A percentile compares a stretch with the other conserved stretches of the same genome.
phyloP scores from a whole-genome alignment of 1,140 invertebrate species.

The Trichomalopsis sarcophagae region DNA sequence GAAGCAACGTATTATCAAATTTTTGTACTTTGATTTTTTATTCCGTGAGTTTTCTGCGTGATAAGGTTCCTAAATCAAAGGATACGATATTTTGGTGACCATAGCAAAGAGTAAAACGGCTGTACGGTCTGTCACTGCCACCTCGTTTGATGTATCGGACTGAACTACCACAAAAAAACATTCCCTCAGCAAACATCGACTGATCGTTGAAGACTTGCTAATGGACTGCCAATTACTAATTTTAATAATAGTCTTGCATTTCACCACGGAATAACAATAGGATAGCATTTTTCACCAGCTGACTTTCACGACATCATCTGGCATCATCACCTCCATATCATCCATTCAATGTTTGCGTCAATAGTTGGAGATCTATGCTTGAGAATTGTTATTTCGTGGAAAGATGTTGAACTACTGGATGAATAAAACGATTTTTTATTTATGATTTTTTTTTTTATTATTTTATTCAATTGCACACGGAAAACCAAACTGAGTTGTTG shows the following conservation, averaged over 20 bases:
- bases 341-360: conserved; percentile 67
- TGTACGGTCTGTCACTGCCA: conserved; percentile 34
- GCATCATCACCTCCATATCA: conserved; percentile 67
- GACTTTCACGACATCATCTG: conserved; percentile 67
- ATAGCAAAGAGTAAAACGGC: conserved; percentile 20
- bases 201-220: conserved; percentile 50
- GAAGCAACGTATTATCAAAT: conserved; percentile 14
- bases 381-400: conserved; percentile 50
- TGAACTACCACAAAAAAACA: conserved; percentile 48
- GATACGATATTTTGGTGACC: conserved; percentile 9
- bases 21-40: conserved; percentile 13
- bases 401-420: conserved; percentile 52
- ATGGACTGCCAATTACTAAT: conserved; percentile 59
- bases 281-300: conserved; percentile 52
- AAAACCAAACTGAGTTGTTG: conserved; percentile 46
- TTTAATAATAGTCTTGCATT: conserved; percentile 42
- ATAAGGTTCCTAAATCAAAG: conserved; percentile 19
- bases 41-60: conserved; percentile 22
- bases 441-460: conserved; percentile 45
- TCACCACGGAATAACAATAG: conserved; percentile 40
- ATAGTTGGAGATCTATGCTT: conserved; percentile 55
- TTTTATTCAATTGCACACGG: conserved; percentile 1
- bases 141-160: conserved; percentile 33
- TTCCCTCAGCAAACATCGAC: conserved; percentile 55
- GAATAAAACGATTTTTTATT: conserved; percentile 47